A percentile compares a stretch with the other conserved stretches of the same genome.
These are phyloP conservation scores for Tachysurus vachellii DNA, from an alignment of 2,113 vertebrate genomes.

Conservation along the genomic window DNA sequence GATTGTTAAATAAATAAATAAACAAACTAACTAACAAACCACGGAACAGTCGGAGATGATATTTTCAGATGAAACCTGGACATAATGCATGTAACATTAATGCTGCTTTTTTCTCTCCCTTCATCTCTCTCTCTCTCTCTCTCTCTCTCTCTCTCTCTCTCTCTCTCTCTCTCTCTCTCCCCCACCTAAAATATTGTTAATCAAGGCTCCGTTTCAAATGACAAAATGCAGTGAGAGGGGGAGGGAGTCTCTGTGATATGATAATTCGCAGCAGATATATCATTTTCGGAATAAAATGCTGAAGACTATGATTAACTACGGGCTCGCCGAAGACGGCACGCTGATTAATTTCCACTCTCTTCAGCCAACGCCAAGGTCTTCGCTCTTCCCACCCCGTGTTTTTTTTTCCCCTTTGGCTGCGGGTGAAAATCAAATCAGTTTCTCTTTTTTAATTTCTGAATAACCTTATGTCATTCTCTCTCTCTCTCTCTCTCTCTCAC, in stretches of 20 bases:
- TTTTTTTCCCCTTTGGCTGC: conserved; percentile 45
- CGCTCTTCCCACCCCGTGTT: conserved; percentile 50
- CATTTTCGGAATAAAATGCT: conserved; percentile 67
- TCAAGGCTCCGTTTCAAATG: conserved; percentile 55
- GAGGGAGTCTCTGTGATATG: conserved; percentile 62
- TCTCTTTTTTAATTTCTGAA: conserved; percentile 68
- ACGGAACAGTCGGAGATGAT: conserved; percentile 7
- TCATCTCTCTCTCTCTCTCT: background rate
- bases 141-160: background rate
- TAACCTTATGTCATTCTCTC: conserved; percentile 66
- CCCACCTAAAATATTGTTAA: conserved; percentile 52
- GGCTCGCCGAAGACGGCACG: conserved; percentile 65
- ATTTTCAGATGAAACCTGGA: conserved; percentile 40
- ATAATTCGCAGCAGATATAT: conserved; percentile 59
- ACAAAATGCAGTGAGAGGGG: conserved; percentile 46
- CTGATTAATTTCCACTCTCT: conserved; percentile 75
- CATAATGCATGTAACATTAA: conserved; percentile 52
- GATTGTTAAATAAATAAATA: background rate
- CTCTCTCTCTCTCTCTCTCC: background rate
- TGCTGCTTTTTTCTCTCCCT: conserved; percentile 18
- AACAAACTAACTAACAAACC: background rate
- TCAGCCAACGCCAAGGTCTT: conserved; percentile 59
- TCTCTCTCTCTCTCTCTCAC: conserved; percentile 53
- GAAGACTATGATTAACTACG: conserved; percentile 68
- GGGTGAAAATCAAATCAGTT: conserved; percentile 70